phyloP scores from a whole-genome alignment of 2,113 vertebrate genomes.

The Planiliza haematocheilus region DNA sequence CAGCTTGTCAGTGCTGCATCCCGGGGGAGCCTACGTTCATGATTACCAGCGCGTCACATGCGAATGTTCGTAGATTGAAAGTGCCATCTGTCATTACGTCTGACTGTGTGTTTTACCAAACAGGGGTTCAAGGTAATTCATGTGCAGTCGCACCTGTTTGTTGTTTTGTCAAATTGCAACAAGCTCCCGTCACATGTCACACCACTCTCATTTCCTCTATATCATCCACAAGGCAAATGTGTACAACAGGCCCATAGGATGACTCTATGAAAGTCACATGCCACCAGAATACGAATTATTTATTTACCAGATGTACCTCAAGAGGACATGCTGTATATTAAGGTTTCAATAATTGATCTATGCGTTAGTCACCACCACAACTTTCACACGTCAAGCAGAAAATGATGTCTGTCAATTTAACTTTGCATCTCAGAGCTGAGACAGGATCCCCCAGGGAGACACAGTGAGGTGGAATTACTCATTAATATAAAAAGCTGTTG shows the following conservation, averaged over 20 bases:
- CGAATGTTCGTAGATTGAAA: slow-evolving; percentile 58
- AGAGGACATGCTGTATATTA: slow-evolving; percentile 37
- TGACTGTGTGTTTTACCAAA: slow-evolving; percentile 56
- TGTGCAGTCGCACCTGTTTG: slow-evolving; percentile 66
- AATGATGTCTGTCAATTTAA: slow-evolving; percentile 43
- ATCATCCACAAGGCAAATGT: slow-evolving; percentile 11
- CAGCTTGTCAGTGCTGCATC: slow-evolving; percentile 67
- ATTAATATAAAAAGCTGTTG: slow-evolving; percentile 38
- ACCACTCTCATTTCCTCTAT: slow-evolving; percentile 35
- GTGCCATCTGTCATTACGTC: slow-evolving; percentile 72
- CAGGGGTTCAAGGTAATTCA: slow-evolving; percentile 36
- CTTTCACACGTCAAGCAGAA: slow-evolving; percentile 55
- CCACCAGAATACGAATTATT: slow-evolving; percentile 60
- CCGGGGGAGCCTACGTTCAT: slow-evolving; percentile 53
- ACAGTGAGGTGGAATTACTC: slow-evolving; percentile 25
- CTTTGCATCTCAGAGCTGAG: slow-evolving; percentile 39
- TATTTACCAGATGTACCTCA: slow-evolving; percentile 48
- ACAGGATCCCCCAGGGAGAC: slow-evolving; percentile 16
- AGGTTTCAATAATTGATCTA: slow-evolving; percentile 62
- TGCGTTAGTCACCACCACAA: slow-evolving; percentile 26
- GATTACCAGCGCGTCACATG: slow-evolving; percentile 56
- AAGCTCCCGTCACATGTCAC: slow-evolving; percentile 36
- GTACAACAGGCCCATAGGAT: not conserved
- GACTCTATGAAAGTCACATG: slow-evolving; percentile 27
- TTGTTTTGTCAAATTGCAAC: slow-evolving; percentile 55